Evolutionary conservation across 1,140 invertebrate species (phyloP).

Genomic region (Tetragnatha versicolor): DNA sequence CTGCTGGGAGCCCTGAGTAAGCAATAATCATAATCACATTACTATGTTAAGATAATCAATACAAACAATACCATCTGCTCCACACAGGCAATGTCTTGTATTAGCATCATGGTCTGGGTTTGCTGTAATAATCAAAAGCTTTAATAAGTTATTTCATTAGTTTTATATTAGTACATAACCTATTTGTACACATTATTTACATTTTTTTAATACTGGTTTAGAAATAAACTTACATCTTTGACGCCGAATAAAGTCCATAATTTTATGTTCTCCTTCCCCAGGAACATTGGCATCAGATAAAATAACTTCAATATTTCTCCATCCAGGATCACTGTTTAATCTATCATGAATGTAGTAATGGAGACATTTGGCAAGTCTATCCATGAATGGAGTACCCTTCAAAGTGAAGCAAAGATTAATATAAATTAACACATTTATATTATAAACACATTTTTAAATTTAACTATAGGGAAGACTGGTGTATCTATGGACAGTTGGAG

Average conservation of each 20-base stretch:
- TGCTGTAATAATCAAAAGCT: slow-evolving; percentile 68
- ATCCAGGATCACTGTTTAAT: slow-evolving; percentile 93
- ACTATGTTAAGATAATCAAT: background rate
- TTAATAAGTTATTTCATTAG: no score
- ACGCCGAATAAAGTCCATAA: slow-evolving; percentile 97
- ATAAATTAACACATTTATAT: no score
- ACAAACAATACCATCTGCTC: slow-evolving; percentile 76
- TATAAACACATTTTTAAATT: no score
- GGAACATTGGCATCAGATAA: slow-evolving; percentile 98
- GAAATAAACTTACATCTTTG: slow-evolving; percentile 75
- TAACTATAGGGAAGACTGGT: no score
- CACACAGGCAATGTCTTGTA: slow-evolving; percentile 96
- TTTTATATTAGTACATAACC: no score
- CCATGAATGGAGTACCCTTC: slow-evolving; percentile 97
- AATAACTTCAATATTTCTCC: slow-evolving; percentile 91
- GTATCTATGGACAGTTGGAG: no score
- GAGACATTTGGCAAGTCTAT: slow-evolving; percentile 88
- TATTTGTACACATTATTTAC: no score
- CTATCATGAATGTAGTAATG: slow-evolving; percentile 96
- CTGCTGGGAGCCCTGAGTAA: no score
- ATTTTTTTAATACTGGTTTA: background rate
- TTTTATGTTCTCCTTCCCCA: slow-evolving; percentile 98
- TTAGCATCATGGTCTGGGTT: slow-evolving; percentile 97
- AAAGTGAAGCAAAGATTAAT: no score
- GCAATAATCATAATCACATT: no score